Evolutionary conservation across 2,888 invertebrate species (phyloP).

Genomic region (Lochmaea crataegi): DNA sequence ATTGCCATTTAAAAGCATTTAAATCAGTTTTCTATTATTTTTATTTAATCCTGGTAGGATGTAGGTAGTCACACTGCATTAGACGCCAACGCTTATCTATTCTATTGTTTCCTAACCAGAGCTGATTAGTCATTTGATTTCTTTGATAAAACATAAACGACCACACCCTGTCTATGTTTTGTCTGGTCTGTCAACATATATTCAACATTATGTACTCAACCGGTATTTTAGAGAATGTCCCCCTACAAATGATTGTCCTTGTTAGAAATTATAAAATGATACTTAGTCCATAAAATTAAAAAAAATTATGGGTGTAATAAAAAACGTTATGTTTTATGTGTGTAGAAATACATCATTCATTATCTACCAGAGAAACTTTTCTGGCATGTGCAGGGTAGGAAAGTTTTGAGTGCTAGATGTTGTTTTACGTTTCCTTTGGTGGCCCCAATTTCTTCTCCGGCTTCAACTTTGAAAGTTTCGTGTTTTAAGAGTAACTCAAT

Average conservation of each 20-base stretch:
- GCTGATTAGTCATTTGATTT: slow-evolving; percentile 11
- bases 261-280: too few species aligned
- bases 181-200: slow-evolving; percentile 3
- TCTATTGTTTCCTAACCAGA: slow-evolving; percentile 2
- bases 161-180: slow-evolving; percentile 6
- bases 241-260: background rate
- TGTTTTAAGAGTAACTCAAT: background rate
- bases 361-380: slow-evolving; percentile 13
- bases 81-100: slow-evolving; percentile 5
- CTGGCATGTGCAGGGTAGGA: slow-evolving; percentile 7
- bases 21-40: background rate
- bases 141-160: background rate
- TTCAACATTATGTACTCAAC: background rate
- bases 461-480: background rate
- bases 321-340: background rate
- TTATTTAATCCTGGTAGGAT: background rate
- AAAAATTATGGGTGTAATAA: too few species aligned
- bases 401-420: slow-evolving; percentile 16
- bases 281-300: too few species aligned
- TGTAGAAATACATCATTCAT: slow-evolving; percentile 6
- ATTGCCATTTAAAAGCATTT: background rate
- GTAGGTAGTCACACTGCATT: slow-evolving; percentile 1
- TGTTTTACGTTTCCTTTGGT: slow-evolving; percentile 11
- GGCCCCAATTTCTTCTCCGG: slow-evolving; percentile 5
- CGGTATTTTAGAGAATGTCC: background rate